Evolutionary conservation across 1,140 invertebrate genomes (phyloP).

Genomic region (Diploscapter pachys): DNA sequence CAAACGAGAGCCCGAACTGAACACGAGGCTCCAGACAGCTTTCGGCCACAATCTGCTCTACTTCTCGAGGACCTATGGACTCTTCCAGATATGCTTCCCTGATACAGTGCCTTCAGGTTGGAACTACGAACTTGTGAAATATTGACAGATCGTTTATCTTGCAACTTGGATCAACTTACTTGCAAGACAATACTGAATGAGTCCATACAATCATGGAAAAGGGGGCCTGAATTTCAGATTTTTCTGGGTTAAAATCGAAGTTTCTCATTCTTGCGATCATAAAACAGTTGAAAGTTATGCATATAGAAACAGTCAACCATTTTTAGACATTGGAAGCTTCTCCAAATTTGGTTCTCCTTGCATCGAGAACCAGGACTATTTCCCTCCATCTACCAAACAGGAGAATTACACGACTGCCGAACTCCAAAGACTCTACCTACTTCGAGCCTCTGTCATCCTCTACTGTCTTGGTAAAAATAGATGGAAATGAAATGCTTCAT

Average conservation of each 20-base stretch:
- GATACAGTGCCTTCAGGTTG: slow-evolving; percentile 31
- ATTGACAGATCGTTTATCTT: too few species aligned
- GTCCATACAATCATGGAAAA: too few species aligned
- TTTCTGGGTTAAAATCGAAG: too few species aligned
- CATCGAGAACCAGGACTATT: slow-evolving; percentile 15
- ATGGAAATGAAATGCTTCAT: not conserved
- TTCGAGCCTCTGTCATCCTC: slow-evolving; percentile 12
- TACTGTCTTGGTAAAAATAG: slow-evolving; percentile 19
- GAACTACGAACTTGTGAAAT: not conserved
- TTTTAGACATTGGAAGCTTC: slow-evolving; percentile 30
- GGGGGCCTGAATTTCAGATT: too few species aligned
- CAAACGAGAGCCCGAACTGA: slow-evolving; percentile 34
- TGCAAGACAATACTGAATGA: too few species aligned
- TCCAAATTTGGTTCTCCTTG: slow-evolving; percentile 17
- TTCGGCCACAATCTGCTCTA: slow-evolving; percentile 25
- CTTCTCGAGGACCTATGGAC: slow-evolving; percentile 30
- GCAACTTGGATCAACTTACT: too few species aligned
- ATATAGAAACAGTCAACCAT: not conserved
- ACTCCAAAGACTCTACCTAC: slow-evolving; percentile 17
- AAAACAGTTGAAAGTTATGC: too few species aligned
- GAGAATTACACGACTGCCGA: slow-evolving; percentile 16
- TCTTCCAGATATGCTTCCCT: slow-evolving; percentile 31
- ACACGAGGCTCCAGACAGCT: slow-evolving; percentile 22
- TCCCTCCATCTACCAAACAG: slow-evolving; percentile 3
- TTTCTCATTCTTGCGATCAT: too few species aligned